A percentile compares a stretch with the other conserved stretches of the same genome.
Conservation (phyloP, 2,113 vertebrate species). For the Eclectus roratus region DNA sequence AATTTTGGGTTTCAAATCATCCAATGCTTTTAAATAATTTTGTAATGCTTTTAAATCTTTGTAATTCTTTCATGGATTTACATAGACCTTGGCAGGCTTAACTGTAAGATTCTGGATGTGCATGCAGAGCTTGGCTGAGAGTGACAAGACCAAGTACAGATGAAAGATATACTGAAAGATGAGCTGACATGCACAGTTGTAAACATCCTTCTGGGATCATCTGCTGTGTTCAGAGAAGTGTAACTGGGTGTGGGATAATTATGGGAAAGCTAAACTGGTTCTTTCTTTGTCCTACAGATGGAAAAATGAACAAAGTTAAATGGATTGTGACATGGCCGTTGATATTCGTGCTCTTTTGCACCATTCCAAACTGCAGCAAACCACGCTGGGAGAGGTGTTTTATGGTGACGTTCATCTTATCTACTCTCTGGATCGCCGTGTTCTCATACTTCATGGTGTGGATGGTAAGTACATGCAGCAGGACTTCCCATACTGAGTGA, state of each 20-base stretch:
- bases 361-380: constrained; percentile 92
- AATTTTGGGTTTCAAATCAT: neutral
- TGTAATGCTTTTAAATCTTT: neutral
- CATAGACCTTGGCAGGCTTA: neutral
- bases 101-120: neutral
- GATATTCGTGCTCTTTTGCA: constrained; percentile 85
- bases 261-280: neutral
- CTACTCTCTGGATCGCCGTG: constrained; percentile 95
- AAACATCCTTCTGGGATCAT: neutral
- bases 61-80: neutral
- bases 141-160: neutral
- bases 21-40: neutral
- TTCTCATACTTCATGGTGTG: constrained; percentile 99
- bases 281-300: constrained; percentile 69
- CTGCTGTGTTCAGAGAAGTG: neutral
- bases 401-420: constrained; percentile 91
- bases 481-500: neutral
- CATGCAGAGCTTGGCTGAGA: neutral
- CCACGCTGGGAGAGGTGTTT: constrained; percentile 94
- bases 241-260: neutral
- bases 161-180: neutral
- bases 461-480: constrained; percentile 83
- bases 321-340: constrained; percentile 95
- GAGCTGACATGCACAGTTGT: neutral
- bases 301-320: constrained; percentile 84